Base-by-base conservation (phyloP, 2,888 invertebrate genomes). In the Thera britannica region DNA sequence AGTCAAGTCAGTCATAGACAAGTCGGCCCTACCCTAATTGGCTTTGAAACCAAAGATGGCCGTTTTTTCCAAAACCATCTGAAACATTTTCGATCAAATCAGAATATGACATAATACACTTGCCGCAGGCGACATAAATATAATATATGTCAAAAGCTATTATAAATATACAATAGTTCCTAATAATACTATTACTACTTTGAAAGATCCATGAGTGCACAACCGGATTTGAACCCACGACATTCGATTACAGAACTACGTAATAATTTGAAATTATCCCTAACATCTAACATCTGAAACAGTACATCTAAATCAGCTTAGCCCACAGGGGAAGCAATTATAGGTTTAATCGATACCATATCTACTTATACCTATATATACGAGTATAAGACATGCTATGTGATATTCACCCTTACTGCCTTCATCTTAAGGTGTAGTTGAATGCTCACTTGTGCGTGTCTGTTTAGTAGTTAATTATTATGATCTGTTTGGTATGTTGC, bases 381-480 rank as follows among this genome's bases (percentile, higher is more conserved):
- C 52, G n/a, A n/a, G n/a, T n/a, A n/a, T n/a, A n/a, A n/a, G 46
- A 48, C 23, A 23, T 49, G 38, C 4, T 49, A 54, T 7, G 12
- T 12, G 38, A 62, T 49, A 38, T 48, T 58, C 46, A 62, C 49
- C 58, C 54, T 12, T 61, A 62, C 3, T 9, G 7, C 41, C 35
- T 48, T 36, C 12, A 35, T 49, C 35, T 41, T 65, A 62, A 62
- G 52, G 56, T 54, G 38, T 23, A 23, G 49, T 65, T 23, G 56
- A 36, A n/a, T 7, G 35, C 44, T 73, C 36, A 76, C 75, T 74
- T 76, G 74, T 79, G 78, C 77, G 79, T 80, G 81, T 81, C 79
- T 82, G 77, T 77, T 83, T 83, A 80, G 82, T 80, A 79, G 82
- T 75, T 85, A 85, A 87, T 87, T 85, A 85, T 83, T 83, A 83